Base-by-base conservation (phyloP, 1,140 invertebrate genomes). In the Oryctes rhinoceros region DNA sequence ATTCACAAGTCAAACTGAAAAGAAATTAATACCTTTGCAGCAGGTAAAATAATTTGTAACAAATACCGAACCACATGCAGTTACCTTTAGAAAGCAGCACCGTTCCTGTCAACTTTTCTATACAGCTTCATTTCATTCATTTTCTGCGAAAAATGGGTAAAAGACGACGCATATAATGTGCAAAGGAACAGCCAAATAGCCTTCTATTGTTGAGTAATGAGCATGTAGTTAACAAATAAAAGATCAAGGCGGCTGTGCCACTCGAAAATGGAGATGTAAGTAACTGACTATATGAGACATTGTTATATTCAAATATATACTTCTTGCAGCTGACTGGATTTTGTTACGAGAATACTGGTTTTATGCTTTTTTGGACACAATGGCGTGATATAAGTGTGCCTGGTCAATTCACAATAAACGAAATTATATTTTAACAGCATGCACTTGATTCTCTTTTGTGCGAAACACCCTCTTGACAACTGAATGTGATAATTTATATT, bases 31-130 rank as follows among this genome's bases (percentile, higher is more conserved):
- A 62, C 62, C 65, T 35, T 20, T 39, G 13, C 18, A 71, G 65
- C 80, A 81, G 80, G 80, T 81, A 81, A 81, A 81, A 81, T 81
- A 81, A 81, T 81, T 81, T 81, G 77, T 81, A 81, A 81, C 80
- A 81, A 81, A 67, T 59, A 59, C 65, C 9, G 59, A 75, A 67
- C 80, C 48, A 20, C 80, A 74, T 44, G 80, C 65, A 24, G 80
- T 18, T 74, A 71, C 10, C 35, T 11, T 75, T 81, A 44, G 67
- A 81, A 78, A 80, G 76, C 76, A 48, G 74, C 76, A 78, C 76
- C 35, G 59, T 65, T 78, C 76, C 76, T 78, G 80, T 80, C 79
- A 74, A 74, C 48, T 65, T 71, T 74, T 74, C 35, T 75, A 39
- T 67, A 80, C 49, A 49, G 74, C 79, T 80, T 76, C 35, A 80